Base-by-base conservation (phyloP, 2,113 vertebrate genomes). In the Colinus virginianus region DNA sequence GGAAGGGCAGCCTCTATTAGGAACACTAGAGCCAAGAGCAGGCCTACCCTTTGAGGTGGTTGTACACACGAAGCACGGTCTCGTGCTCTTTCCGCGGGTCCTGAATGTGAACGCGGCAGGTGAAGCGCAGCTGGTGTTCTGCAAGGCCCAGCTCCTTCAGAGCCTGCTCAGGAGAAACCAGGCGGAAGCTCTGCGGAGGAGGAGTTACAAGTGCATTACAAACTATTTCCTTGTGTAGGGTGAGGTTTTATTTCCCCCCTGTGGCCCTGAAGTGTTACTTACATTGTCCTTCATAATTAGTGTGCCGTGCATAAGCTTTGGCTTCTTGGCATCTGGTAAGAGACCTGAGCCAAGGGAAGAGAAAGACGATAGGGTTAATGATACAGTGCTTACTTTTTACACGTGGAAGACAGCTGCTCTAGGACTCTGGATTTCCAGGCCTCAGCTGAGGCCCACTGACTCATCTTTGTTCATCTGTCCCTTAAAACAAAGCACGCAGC, bases 241-340 rank as follows among this genome's bases (percentile, higher is more conserved):
- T 20, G 20, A 12, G 36, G 49, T 34, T 34, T 20, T 38, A 5
- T 12, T 25, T 10, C 62, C 25, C 23, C 53, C 36, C 19, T 8
- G 51, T 3, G 3, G 20, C 3, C 32, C n/a, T 20, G 8, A 13
- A 11, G 6, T 38, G 3, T 30, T 5, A 98, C 98, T 98, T 96
- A 99, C 99, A 0, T 98, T 99, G 64, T 99, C 99, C 94, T 99
- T 99, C 98, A 99, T 99, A 83, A 99, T 99, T 9, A 99, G 93
- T 0, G 99, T 98, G 40, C 99, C 99, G 0, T 99, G 99, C 98
- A 99, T 98, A 19, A 99, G 98, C 68, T 98, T 98, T 5, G 98
- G 99, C 89, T 97, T 99, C 96, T 99, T 99, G 48, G 97, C 97
- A 45, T 99, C 99, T 2, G 99, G 98, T 6, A 98, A 68, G 12